Evolutionary conservation across 2,888 invertebrate genomes (phyloP), one percentile per base, ranked within the genome.

Genomic region (Caenorhabditis wallacei): DNA sequence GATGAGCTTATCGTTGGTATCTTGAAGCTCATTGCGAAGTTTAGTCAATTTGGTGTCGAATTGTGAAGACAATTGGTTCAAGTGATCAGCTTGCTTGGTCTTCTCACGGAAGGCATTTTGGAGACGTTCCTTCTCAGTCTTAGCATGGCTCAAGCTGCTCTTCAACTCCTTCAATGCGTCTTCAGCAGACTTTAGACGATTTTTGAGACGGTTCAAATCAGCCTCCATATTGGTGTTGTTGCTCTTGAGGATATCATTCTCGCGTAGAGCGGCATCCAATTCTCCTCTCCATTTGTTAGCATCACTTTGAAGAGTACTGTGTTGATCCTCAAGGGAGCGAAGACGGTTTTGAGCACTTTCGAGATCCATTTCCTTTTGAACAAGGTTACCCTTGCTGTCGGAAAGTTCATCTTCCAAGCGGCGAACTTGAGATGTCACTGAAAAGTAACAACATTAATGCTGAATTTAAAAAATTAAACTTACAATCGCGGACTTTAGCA

Each of bases 391-490:
- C 63, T 89, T 87, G 18, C 86, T 83, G 53, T 91, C 91, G 24
- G 84, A 63, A 7, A 91, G 84, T 13, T 91, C 91, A 75, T 91
- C 91, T 80, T 91, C 91, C 40, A 91, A 83, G n/a, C 89, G 90
- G 10, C 90, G 89, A 57, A 90, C 79, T 75, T 91, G 88, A 4
- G 88, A 85, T 51, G 84, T 91, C 72, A 90, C 89, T 90, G 51
- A 79, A 88, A 72, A 20, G 22, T 16, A 8, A 37, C 63, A 24
- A 10, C 16, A 18, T 57, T 57, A 43, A 30, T 57, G 3, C 7
- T 10, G 40, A 40, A 5, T 7, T 48, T 24, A 20, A 10, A 46
- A 8, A 0, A 0, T 18, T 1, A 54, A 66, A 78, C 88, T 86
- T 71, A 90, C 90, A 81, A 13, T 91, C 91, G 66, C 91, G 84